Conservation (phyloP, 2,113 vertebrate species). For the Amazona guildingii region DNA sequence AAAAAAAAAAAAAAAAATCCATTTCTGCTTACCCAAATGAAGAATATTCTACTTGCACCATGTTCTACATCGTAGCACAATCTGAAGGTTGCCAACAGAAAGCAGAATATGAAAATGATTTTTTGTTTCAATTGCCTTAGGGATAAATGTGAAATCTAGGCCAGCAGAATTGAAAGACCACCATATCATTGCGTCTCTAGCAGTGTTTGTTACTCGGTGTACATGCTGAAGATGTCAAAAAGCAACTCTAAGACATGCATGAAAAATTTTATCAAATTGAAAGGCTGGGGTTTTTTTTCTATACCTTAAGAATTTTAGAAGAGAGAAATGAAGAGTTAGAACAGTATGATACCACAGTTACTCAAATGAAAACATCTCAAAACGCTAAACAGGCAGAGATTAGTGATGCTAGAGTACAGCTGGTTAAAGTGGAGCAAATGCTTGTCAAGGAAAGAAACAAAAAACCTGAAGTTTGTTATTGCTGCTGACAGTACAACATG, state of each 20-base stretch:
- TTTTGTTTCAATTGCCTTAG: neutral
- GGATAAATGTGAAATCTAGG: neutral
- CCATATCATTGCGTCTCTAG: neutral
- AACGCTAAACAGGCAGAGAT: conserved; percentile 71
- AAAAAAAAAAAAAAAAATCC: neutral
- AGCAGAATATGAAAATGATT: neutral
- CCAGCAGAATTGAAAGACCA: neutral
- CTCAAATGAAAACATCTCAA: conserved; percentile 58
- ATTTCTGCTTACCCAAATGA: neutral
- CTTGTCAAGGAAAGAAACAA: conserved; percentile 48
- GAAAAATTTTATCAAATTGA: conserved; percentile 65
- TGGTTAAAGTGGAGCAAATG: conserved; percentile 68
- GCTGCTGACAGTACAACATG: neutral
- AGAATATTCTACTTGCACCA: neutral
- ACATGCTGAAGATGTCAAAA: conserved; percentile 49
- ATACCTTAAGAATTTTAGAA: conserved; percentile 78
- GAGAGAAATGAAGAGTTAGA: conserved; percentile 81
- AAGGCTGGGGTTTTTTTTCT: conserved; percentile 47
- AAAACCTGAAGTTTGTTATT: conserved; percentile 42
- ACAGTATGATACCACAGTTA: conserved; percentile 64
- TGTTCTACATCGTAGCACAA: no score
- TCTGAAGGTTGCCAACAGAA: neutral
- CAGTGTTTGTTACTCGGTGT: neutral
- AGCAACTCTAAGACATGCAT: conserved; percentile 59
- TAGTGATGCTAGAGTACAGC: conserved; percentile 74